These are phyloP conservation scores for Lepus townsendii DNA, from an alignment of 2,797 vertebrate species.

Conservation along the genomic window DNA sequence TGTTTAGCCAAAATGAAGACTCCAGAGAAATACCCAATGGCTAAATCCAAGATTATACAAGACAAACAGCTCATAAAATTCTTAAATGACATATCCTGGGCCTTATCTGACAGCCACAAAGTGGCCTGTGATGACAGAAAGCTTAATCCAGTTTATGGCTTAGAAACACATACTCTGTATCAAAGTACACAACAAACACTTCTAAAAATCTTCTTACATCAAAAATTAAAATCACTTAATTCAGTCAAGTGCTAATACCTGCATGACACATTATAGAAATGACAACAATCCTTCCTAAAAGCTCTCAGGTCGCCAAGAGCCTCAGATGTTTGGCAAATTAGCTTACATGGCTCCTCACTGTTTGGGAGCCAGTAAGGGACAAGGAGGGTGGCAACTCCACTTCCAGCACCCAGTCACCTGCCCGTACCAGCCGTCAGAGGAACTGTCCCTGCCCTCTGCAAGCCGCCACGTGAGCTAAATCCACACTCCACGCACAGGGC, in stretches of 20 bases:
- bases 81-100: background rate
- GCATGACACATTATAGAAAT: background rate
- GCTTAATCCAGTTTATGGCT: background rate
- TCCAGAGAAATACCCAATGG: background rate
- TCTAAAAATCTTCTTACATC: constrained; percentile 29
- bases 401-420: background rate
- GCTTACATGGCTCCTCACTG: background rate
- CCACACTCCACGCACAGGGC: background rate
- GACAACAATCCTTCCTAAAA: background rate
- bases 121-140: background rate
- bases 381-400: background rate
- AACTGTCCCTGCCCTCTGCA: background rate
- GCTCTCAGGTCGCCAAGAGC: background rate
- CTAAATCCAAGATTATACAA: background rate
- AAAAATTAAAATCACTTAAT: background rate
- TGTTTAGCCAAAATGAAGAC: background rate
- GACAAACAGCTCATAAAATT: constrained; percentile 1
- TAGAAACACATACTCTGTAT: background rate
- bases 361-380: background rate
- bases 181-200: background rate
- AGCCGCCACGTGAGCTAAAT: background rate
- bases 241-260: background rate
- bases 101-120: background rate
- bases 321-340: background rate
- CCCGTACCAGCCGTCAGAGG: background rate